Percentiles rank a stretch among this genome's conserved stretches.
Evolutionary conservation across 2,888 invertebrate genomes (phyloP).

Genomic region (Xestia rhomboidea): DNA sequence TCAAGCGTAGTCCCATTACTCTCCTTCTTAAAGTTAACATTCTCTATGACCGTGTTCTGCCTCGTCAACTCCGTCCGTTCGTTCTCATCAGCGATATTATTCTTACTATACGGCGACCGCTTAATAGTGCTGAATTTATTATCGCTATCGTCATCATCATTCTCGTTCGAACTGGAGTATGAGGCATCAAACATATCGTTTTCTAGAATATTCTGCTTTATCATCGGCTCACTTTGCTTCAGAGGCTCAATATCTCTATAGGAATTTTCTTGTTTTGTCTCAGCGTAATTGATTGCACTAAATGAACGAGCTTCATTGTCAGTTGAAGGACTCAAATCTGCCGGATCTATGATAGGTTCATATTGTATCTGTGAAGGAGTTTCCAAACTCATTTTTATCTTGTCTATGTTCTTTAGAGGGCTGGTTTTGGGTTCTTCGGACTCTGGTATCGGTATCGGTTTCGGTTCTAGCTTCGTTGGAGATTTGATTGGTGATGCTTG

Average conservation of each 20-base stretch:
- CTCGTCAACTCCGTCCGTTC: conserved; percentile 82
- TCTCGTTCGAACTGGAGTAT: conserved; percentile 89
- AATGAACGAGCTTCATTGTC: conserved; percentile 84
- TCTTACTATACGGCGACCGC: conserved; percentile 92
- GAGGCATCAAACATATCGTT: conserved; percentile 89
- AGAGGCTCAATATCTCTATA: conserved; percentile 80
- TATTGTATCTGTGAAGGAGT: conserved; percentile 89
- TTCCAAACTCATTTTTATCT: conserved; percentile 88
- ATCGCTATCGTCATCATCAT: conserved; percentile 92
- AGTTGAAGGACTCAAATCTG: conserved; percentile 85
- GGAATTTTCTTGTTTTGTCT: conserved; percentile 72
- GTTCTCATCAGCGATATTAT: conserved; percentile 78
- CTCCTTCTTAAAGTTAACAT: conserved; percentile 87
- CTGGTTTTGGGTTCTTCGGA: conserved; percentile 80
- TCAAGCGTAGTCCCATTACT: conserved; percentile 85
- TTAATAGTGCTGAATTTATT: conserved; percentile 94
- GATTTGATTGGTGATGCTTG: conserved; percentile 73
- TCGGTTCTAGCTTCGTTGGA: conserved; percentile 71
- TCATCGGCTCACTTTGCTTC: conserved; percentile 87
- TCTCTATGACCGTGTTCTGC: conserved; percentile 89
- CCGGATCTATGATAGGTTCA: conserved; percentile 87
- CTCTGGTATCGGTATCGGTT: conserved; percentile 66
- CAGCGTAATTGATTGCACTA: conserved; percentile 82
- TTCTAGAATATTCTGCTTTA: conserved; percentile 89
- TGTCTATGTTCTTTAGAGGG: conserved; percentile 88